Base-by-base conservation (phyloP, 1,140 invertebrate species). In the Calliphora vicina region DNA sequence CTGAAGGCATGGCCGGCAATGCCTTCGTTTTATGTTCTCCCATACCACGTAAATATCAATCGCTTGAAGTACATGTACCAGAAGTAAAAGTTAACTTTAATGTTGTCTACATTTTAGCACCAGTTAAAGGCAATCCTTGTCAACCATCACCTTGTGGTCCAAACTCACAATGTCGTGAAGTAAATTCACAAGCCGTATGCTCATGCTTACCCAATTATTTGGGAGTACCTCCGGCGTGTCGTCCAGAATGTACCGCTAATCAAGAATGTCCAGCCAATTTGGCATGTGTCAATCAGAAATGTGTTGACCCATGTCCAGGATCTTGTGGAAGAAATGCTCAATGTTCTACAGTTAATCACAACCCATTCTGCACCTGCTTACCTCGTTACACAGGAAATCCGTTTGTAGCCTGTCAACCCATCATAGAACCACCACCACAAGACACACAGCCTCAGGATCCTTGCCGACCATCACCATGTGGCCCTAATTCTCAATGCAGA, bases 341-440 rank as follows among this genome's bases (percentile, higher is more conserved):
- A 85, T 97, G 96, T 88, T 93, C 92, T 23, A 94, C 95, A 1
- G 92, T 93, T 83, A 93, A 94, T 83, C 95, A 96, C 87, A 93
- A 94, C 82, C 95, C 95, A 45, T 92, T 93, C 81, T 97, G 96
- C 85, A 93, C 92, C n/a, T 97, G 96, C 86, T 93, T 94, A 81
- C 90, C 92, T 74, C 94, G 94, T 81, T 95, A 93, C 83, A 94
- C 94, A 17, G 96, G 96, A 80, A 95, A 96, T 93, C 94, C 96
- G 26, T 96, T 90, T 82, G 84, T 88, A 20, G 88, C 87, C 0
- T 90, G 88, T 35, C 92, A 86, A 93, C 94, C 84, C 94, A 93
- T 87, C 93, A 94, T 82, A 94, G 96, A 86, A 93, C 96, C 92
- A 92, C 95, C 83, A 93, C 95, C 90, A 93, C 93, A 88, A 91